These are phyloP conservation scores for Mythimna lalbum DNA, from an alignment of 2,888 invertebrate species.

Conservation along the genomic window DNA sequence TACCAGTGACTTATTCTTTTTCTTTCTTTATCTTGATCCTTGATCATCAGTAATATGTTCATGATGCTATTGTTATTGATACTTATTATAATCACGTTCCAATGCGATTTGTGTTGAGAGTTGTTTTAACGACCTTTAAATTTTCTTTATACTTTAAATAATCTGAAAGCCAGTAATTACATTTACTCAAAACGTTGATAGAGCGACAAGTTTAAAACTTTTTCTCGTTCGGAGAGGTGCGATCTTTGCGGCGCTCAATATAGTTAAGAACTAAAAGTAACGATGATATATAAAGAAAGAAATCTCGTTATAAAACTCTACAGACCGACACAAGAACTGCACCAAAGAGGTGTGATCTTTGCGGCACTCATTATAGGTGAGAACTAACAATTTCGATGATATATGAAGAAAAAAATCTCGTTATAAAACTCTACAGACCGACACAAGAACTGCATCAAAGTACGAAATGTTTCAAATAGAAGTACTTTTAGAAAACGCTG, in stretches of 20 bases:
- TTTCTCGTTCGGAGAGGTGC: neutral
- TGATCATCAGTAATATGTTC: too few species aligned
- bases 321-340: neutral
- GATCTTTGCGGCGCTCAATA: neutral
- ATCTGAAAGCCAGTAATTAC: too few species aligned
- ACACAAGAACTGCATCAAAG: slow-evolving; percentile 3
- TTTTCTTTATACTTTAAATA: too few species aligned
- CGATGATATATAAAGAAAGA: slow-evolving; percentile 1
- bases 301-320: neutral
- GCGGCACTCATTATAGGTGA: neutral
- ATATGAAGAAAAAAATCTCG: neutral
- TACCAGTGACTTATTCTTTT: too few species aligned
- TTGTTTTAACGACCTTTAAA: too few species aligned
- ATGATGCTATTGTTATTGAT: too few species aligned
- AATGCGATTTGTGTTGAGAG: too few species aligned
- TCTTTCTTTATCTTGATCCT: too few species aligned
- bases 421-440: neutral
- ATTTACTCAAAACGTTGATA: neutral
- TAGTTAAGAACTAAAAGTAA: neutral
- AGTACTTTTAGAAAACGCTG: neutral
- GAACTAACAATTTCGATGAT: neutral
- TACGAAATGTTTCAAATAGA: neutral
- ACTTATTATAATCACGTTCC: too few species aligned
- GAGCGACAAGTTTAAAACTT: neutral
- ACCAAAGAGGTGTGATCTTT: neutral